Conservation (phyloP, 1,140 invertebrate genomes). For the Papilio aristodemus region DNA sequence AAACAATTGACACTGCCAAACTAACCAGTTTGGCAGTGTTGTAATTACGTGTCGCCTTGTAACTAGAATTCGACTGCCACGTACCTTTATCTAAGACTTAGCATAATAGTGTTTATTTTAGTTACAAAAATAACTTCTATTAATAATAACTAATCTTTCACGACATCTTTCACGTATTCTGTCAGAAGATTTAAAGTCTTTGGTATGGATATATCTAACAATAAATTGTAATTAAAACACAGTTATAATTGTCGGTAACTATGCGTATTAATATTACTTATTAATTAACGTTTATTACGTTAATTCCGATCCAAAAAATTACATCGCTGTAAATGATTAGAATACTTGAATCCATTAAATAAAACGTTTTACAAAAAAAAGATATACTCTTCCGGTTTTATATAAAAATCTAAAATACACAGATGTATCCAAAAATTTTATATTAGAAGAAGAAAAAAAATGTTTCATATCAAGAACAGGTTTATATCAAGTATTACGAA, state of each 20-base stretch:
- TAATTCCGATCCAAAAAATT: too few relatives aligned
- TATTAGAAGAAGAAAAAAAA: neutral
- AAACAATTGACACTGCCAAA: neutral
- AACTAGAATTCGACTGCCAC: neutral
- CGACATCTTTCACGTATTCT: too few relatives aligned
- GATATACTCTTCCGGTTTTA: slow-evolving; percentile 8
- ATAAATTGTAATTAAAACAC: too few relatives aligned
- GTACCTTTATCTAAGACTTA: neutral
- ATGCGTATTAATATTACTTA: too few relatives aligned
- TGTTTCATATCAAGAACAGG: neutral
- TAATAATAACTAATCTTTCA: too few relatives aligned
- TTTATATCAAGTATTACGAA: slow-evolving; percentile 16
- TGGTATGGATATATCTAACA: too few relatives aligned
- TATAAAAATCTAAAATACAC: neutral
- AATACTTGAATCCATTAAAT: neutral
- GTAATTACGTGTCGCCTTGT: neutral
- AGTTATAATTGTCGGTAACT: too few relatives aligned
- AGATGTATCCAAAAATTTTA: neutral
- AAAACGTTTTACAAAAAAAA: neutral
- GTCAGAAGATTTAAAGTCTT: too few relatives aligned
- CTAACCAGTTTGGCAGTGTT: neutral
- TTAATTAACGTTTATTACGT: too few relatives aligned
- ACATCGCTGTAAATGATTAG: neutral
- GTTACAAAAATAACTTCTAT: too few relatives aligned
- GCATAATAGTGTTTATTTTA: neutral